Evolutionary conservation across 1,140 invertebrate genomes (phyloP).

Genomic region (Solen grandis): DNA sequence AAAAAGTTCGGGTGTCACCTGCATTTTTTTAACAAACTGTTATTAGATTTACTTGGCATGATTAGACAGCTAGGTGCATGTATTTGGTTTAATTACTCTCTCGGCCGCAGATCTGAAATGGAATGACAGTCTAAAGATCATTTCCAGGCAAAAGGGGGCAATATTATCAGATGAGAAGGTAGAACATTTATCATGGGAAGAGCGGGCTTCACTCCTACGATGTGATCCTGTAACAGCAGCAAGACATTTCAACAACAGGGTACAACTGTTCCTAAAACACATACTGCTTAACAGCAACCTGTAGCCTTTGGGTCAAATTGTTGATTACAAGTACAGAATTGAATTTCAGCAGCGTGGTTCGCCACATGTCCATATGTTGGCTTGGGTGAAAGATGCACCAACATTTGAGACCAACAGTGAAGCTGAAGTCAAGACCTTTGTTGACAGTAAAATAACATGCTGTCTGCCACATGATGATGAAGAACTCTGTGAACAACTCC

Average conservation of each 20-base stretch:
- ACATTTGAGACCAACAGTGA: too few relatives aligned
- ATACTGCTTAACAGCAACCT: not conserved
- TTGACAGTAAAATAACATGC: not conserved
- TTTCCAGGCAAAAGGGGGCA: constrained; percentile 14
- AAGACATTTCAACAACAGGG: constrained; percentile 26
- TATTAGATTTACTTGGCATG: not conserved
- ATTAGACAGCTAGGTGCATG: not conserved
- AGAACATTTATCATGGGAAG: constrained; percentile 2
- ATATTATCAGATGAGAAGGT: constrained; percentile 13
- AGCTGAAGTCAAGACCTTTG: too few relatives aligned
- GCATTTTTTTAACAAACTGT: not conserved
- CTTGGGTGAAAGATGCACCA: constrained; percentile 15
- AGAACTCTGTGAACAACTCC: constrained; percentile 9
- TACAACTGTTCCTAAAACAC: constrained; percentile 20
- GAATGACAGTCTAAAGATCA: not conserved
- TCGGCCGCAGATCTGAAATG: not conserved
- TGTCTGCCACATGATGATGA: not conserved
- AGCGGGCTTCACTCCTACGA: not conserved
- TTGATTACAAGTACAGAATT: constrained; percentile 7
- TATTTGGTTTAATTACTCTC: not conserved
- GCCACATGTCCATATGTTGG: constrained; percentile 26
- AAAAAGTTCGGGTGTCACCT: not conserved
- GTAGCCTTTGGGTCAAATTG: constrained; percentile 1
- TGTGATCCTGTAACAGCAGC: constrained; percentile 20
- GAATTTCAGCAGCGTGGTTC: constrained; percentile 20